phyloP scores from a whole-genome alignment of 1,140 invertebrate genomes.

The Listronotus bonariensis region DNA sequence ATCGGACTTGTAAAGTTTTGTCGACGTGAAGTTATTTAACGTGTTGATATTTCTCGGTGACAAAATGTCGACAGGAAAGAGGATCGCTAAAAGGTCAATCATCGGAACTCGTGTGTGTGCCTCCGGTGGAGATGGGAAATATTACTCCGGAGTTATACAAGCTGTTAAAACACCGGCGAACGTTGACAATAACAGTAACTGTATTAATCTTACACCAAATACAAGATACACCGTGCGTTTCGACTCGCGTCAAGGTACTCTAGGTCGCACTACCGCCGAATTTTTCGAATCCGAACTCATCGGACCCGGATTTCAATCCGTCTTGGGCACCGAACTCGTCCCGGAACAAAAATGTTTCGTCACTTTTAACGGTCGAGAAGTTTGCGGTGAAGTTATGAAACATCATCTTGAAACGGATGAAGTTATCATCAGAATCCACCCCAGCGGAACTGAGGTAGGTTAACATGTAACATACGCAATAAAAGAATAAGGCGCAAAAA shows the following conservation, averaged over 20 bases:
- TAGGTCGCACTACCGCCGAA: conserved; percentile 66
- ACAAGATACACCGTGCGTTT: conserved; percentile 86
- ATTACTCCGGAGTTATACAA: conserved; percentile 86
- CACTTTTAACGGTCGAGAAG: conserved; percentile 91
- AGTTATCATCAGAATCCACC: conserved; percentile 62
- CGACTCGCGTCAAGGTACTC: conserved; percentile 64
- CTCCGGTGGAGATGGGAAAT: conserved; percentile 85
- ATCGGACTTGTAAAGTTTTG: conserved; percentile 1
- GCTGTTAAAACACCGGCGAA: conserved; percentile 74
- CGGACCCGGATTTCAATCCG: conserved; percentile 86
- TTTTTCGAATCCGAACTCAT: conserved; percentile 83
- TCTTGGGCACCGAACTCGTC: conserved; percentile 69
- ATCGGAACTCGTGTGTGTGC: conserved; percentile 93
- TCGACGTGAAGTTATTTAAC: neutral
- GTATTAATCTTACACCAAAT: conserved; percentile 68
- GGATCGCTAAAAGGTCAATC: conserved; percentile 93
- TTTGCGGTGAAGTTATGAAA: conserved; percentile 79
- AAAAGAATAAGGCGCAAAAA: too few relatives aligned
- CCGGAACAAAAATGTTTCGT: conserved; percentile 88
- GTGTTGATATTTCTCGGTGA: neutral
- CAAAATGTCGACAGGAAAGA: conserved; percentile 87
- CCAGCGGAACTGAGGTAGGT: conserved; percentile 52
- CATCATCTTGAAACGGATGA: conserved; percentile 78
- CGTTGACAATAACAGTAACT: conserved; percentile 63
- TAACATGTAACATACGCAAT: too few relatives aligned